Evolutionary conservation across 2,113 vertebrate species (phyloP).

Genomic region (Gadus chalcogrammus): DNA sequence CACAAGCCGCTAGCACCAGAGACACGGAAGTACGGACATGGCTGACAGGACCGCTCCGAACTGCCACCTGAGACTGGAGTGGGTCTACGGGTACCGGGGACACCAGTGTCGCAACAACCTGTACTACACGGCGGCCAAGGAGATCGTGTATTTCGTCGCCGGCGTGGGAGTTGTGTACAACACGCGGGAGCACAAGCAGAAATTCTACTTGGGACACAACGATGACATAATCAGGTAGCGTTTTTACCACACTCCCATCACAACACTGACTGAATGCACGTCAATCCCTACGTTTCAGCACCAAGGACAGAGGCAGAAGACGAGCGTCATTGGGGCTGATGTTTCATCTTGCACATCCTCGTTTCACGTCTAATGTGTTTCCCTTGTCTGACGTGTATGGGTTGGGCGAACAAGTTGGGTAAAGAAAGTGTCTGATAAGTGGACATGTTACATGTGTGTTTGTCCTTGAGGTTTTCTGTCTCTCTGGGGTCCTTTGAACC

Average conservation of each 20-base stretch:
- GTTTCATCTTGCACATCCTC: neutral
- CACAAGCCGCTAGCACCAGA: conserved; percentile 46
- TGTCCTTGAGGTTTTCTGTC: neutral
- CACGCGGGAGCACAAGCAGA: conserved; percentile 96
- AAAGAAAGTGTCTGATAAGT: no score
- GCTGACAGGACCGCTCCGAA: conserved; percentile 94
- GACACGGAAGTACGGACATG: conserved; percentile 79
- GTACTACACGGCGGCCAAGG: conserved; percentile 96
- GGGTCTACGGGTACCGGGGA: conserved; percentile 97
- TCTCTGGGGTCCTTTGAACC: no score
- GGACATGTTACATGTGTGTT: neutral
- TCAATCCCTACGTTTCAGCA: conserved; percentile 45
- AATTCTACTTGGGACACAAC: conserved; percentile 98
- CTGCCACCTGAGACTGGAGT: conserved; percentile 96
- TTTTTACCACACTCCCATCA: neutral
- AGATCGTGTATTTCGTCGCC: conserved; percentile 97
- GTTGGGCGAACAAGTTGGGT: no score
- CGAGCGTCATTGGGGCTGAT: neutral
- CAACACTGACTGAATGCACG: neutral
- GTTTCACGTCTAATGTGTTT: neutral
- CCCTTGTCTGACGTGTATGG: neutral
- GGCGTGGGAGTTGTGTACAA: conserved; percentile 97
- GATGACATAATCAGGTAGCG: conserved; percentile 98
- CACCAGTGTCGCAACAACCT: conserved; percentile 99
- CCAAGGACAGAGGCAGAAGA: conserved; percentile 49